These are phyloP conservation scores for Epistrophe grossulariae DNA, from an alignment of 2,888 invertebrate species.

Conservation along the genomic window DNA sequence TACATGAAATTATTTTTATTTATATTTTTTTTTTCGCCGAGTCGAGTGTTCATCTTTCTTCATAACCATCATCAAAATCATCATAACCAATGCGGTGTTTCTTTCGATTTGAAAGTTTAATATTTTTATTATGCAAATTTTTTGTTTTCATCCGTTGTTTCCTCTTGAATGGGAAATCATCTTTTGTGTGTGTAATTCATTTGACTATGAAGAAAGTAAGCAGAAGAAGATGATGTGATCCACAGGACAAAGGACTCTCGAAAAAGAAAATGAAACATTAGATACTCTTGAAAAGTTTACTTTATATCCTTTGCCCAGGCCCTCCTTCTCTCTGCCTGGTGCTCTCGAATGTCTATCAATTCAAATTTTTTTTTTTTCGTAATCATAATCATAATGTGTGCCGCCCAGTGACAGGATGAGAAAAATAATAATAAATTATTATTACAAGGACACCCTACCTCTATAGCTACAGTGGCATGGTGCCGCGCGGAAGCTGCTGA, in stretches of 20 bases:
- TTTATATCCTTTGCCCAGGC: not conserved
- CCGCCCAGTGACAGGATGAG: conserved; percentile 70
- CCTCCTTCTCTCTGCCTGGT: conserved; percentile 16
- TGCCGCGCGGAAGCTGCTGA: not conserved
- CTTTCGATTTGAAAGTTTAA: conserved; percentile 66
- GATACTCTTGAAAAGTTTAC: conserved; percentile 54
- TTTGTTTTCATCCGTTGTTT: conserved; percentile 40
- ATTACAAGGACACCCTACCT: conserved; percentile 55
- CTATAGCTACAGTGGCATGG: not conserved
- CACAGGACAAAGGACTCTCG: conserved; percentile 61
- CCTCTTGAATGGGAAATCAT: conserved; percentile 65
- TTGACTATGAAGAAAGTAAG: conserved; percentile 49
- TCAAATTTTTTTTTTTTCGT: conserved; percentile 64
- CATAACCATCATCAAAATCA: not conserved
- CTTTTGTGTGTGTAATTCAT: conserved; percentile 69
- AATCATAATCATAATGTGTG: conserved; percentile 73
- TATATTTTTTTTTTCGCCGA: not conserved
- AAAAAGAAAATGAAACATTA: conserved; percentile 8
- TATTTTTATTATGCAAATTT: conserved; percentile 75
- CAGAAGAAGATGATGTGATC: conserved; percentile 8
- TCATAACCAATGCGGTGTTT: conserved; percentile 32
- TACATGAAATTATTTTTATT: conserved; percentile 31
- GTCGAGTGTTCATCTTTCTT: conserved; percentile 3
- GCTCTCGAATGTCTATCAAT: conserved; percentile 73
- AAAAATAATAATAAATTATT: conserved; percentile 71